Evolutionary conservation across 2,888 invertebrate species (phyloP).

Genomic region (Cephus pulcher): DNA sequence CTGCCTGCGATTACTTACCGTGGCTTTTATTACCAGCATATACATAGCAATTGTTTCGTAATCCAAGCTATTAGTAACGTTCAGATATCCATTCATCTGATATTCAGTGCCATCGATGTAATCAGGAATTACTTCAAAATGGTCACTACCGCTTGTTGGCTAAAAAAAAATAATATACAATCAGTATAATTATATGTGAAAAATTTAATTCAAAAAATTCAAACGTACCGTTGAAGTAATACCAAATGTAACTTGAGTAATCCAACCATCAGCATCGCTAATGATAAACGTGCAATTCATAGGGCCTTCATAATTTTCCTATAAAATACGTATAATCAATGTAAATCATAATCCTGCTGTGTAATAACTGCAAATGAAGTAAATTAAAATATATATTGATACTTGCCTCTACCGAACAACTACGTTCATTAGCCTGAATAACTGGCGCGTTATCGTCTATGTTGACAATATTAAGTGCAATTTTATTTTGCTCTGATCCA

Average conservation of each 20-base stretch:
- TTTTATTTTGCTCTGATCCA: slow-evolving; percentile 45
- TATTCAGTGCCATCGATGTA: slow-evolving; percentile 15
- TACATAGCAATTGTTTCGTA: slow-evolving; percentile 69
- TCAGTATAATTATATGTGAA: slow-evolving; percentile 1
- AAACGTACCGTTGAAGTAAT: slow-evolving; percentile 29
- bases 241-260: slow-evolving; percentile 27
- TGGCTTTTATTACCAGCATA: slow-evolving; percentile 70
- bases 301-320: slow-evolving; percentile 41
- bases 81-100: slow-evolving; percentile 31
- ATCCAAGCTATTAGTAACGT: slow-evolving; percentile 44
- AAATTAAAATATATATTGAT: not conserved
- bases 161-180: slow-evolving; percentile 6
- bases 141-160: slow-evolving; percentile 25
- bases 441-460: slow-evolving; percentile 71
- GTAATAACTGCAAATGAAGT: not conserved
- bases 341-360: not conserved
- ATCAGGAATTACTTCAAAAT: slow-evolving; percentile 25
- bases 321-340: slow-evolving; percentile 27
- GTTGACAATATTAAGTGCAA: slow-evolving; percentile 67
- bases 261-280: slow-evolving; percentile 42
- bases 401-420: slow-evolving; percentile 67
- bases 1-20: slow-evolving; percentile 62
- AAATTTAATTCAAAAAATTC: not conserved
- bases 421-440: slow-evolving; percentile 63
- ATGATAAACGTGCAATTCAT: slow-evolving; percentile 39